phyloP scores from a whole-genome alignment of 2,797 vertebrate genomes.

The Chaunax sp. region DNA sequence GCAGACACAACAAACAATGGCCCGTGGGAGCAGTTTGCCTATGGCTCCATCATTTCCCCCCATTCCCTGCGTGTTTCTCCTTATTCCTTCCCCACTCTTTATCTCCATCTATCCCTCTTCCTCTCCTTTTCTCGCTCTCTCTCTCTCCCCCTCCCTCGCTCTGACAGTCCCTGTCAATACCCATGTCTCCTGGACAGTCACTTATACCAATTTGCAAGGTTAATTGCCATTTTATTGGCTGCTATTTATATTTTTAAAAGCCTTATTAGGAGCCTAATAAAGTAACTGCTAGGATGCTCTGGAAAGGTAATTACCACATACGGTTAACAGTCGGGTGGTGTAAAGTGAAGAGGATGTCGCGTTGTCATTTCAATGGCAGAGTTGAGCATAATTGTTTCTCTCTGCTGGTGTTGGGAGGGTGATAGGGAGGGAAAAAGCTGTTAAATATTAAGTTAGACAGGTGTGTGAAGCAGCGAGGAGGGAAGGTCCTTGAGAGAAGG shows the following conservation, averaged over 20 bases:
- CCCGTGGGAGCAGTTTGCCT: conserved; percentile 80
- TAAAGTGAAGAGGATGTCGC: conserved; percentile 70
- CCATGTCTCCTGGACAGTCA: conserved; percentile 74
- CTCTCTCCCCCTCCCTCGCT: conserved; percentile 31
- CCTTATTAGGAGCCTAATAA: conserved; percentile 84
- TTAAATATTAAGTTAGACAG: conserved; percentile 70
- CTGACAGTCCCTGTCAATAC: conserved; percentile 72
- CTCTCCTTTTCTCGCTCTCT: conserved; percentile 16
- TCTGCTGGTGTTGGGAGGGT: conserved; percentile 63
- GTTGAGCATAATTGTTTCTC: conserved; percentile 75
- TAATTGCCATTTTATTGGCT: conserved; percentile 85
- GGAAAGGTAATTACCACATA: conserved; percentile 83
- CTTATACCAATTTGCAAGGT: conserved; percentile 84
- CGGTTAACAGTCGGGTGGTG: conserved; percentile 74
- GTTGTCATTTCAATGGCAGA: conserved; percentile 75
- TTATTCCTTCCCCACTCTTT: conserved; percentile 31
- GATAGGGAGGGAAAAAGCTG: conserved; percentile 55
- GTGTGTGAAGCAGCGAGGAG: conserved; percentile 58
- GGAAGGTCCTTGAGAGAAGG: conserved; percentile 30
- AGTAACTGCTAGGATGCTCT: conserved; percentile 79
- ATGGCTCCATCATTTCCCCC: conserved; percentile 63
- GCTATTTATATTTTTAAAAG: conserved; percentile 80
- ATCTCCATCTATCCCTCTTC: conserved; percentile 21
- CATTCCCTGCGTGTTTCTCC: conserved; percentile 46
- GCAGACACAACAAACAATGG: conserved; percentile 86